phyloP scores from a whole-genome alignment of 2,797 vertebrate genomes.

The Siniperca undulata region DNA sequence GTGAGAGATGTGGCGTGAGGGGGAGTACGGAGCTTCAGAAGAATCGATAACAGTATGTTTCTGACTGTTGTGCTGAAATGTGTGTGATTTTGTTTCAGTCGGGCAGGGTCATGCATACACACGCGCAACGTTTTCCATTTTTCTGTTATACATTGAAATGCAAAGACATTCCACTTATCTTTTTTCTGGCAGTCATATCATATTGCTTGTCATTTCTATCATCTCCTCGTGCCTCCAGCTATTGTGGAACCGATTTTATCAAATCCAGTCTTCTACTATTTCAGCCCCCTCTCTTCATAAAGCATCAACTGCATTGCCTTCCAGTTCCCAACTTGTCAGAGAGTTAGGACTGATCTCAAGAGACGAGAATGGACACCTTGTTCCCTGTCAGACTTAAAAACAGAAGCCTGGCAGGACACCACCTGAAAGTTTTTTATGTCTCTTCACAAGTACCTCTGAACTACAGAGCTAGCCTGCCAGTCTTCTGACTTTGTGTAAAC shows the following conservation, averaged over 20 bases:
- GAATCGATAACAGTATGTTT: slow-evolving; percentile 51
- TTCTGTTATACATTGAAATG: slow-evolving; percentile 17
- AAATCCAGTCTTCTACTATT: slow-evolving; percentile 12
- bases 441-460: slow-evolving; percentile 7
- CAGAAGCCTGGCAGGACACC: slow-evolving; percentile 10
- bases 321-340: slow-evolving; percentile 13
- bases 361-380: slow-evolving; percentile 24
- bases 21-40: slow-evolving; percentile 47
- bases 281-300: slow-evolving; percentile 15
- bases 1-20: slow-evolving; percentile 26
- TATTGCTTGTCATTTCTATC: slow-evolving; percentile 23
- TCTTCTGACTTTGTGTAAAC: background rate
- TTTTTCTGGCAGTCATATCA: background rate
- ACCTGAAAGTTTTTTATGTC: background rate
- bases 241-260: slow-evolving; percentile 35
- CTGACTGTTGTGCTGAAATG: slow-evolving; percentile 23
- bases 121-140: slow-evolving; percentile 28
- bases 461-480: slow-evolving; percentile 1
- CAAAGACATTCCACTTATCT: slow-evolving; percentile 1
- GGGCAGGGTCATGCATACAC: slow-evolving; percentile 2
- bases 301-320: slow-evolving; percentile 13
- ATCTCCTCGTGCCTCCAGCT: slow-evolving; percentile 16
- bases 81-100: slow-evolving; percentile 3
- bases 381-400: slow-evolving; percentile 46
- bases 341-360: slow-evolving; percentile 35